Conservation (phyloP, 1,140 invertebrate genomes). For the Drosophila teissieri region DNA sequence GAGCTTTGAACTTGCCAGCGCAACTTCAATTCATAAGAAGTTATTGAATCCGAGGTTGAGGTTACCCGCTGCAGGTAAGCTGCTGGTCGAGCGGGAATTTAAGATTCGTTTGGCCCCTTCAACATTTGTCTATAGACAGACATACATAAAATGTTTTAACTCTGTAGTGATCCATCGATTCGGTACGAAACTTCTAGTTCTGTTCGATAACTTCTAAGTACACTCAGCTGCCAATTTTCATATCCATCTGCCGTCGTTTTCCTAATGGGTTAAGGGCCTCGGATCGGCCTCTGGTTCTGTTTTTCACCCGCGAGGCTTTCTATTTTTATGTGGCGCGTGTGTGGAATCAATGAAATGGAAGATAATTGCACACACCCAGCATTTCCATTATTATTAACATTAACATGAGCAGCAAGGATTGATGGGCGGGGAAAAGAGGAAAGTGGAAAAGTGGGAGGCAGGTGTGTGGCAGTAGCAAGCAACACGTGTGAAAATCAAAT, state of each 20-base stretch:
- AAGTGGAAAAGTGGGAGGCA: slow-evolving; percentile 7
- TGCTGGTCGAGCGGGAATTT: slow-evolving; percentile 31
- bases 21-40: slow-evolving; percentile 41
- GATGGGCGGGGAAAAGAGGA: slow-evolving; percentile 9
- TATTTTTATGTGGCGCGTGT: slow-evolving; percentile 75
- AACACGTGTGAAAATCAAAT: slow-evolving; percentile 84
- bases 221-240: slow-evolving; percentile 9
- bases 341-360: slow-evolving; percentile 76
- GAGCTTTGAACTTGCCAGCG: slow-evolving; percentile 62
- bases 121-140: not conserved
- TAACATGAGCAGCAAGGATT: slow-evolving; percentile 68
- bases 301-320: slow-evolving; percentile 51
- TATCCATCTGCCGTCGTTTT: slow-evolving; percentile 21
- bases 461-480: slow-evolving; percentile 35
- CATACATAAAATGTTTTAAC: not conserved
- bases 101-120: slow-evolving; percentile 1
- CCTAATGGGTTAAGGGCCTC: slow-evolving; percentile 44
- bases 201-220: slow-evolving; percentile 1
- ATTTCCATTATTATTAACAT: slow-evolving; percentile 80
- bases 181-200: not conserved
- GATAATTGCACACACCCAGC: slow-evolving; percentile 72
- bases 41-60: slow-evolving; percentile 46
- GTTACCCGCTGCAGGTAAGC: slow-evolving; percentile 44
- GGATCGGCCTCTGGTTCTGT: slow-evolving; percentile 43
- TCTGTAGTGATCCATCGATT: not conserved